A percentile compares a stretch with the other conserved stretches of the same genome.
These are phyloP conservation scores for Stenopsyche tienmushanensis DNA, from an alignment of 1,140 invertebrate genomes.

Conservation along the genomic window DNA sequence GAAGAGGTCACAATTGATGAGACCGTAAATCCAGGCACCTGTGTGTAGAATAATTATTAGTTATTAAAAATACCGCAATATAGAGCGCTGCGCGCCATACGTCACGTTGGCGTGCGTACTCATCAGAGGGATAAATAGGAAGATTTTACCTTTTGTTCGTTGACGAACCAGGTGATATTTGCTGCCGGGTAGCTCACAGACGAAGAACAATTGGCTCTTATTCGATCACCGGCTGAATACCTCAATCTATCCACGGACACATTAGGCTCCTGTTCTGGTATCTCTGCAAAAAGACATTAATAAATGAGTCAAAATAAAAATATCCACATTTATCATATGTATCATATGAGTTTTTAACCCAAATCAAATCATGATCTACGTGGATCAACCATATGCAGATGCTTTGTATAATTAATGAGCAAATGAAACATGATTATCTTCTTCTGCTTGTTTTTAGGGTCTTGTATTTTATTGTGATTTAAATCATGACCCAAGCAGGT, in stretches of 20 bases:
- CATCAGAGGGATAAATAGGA: constrained; percentile 1
- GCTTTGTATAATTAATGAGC: no score
- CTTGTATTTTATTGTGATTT: no score
- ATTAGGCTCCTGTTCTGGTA: constrained; percentile 55
- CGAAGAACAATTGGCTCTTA: constrained; percentile 58
- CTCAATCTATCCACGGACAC: constrained; percentile 56
- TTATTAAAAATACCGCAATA: not conserved
- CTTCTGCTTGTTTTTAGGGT: no score
- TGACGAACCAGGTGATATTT: constrained; percentile 66
- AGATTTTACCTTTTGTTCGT: constrained; percentile 59
- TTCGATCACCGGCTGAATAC: constrained; percentile 54
- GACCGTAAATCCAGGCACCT: constrained; percentile 55
- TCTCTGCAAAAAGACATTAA: constrained; percentile 49
- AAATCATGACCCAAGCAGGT: no score
- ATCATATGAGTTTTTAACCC: no score
- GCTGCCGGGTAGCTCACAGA: constrained; percentile 59
- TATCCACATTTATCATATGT: no score
- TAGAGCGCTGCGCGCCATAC: no score
- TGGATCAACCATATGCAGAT: no score
- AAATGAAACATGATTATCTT: no score
- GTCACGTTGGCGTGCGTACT: no score
- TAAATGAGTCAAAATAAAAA: no score
- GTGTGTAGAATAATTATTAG: not conserved
- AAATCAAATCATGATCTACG: no score
- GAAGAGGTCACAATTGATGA: constrained; percentile 53